Conservation (phyloP, 2,113 vertebrate species). For the Dromiciops gliroides region DNA sequence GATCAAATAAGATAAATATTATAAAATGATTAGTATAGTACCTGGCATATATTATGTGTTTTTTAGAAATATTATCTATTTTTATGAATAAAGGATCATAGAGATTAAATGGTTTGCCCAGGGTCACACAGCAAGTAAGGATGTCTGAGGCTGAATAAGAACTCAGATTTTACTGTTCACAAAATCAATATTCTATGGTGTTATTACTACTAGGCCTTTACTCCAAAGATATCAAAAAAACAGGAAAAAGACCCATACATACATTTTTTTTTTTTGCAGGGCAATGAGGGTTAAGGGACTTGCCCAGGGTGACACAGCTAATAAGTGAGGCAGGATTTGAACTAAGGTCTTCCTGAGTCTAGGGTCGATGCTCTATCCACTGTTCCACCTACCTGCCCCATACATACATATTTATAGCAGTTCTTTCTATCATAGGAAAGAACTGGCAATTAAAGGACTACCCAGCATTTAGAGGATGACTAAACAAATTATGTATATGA, state of each 20-base stretch:
- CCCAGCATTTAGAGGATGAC: background rate
- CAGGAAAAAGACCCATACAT: too few species aligned
- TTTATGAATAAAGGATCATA: background rate
- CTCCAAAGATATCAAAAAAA: background rate
- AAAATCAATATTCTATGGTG: background rate
- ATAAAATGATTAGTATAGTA: accelerated
- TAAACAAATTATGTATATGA: background rate
- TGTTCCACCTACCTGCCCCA: too few species aligned
- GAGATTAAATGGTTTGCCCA: background rate
- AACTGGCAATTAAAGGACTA: background rate
- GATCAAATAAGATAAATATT: background rate
- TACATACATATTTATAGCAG: too few species aligned
- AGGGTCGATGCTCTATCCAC: too few species aligned
- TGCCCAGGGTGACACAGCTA: too few species aligned
- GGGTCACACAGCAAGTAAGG: background rate
- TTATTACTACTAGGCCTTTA: background rate
- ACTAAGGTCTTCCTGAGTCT: too few species aligned
- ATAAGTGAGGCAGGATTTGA: too few species aligned
- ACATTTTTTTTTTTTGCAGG: too few species aligned
- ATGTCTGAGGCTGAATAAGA: background rate
- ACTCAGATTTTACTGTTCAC: background rate
- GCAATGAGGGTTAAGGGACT: too few species aligned
- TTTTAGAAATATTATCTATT: accelerated
- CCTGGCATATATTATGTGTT: background rate
- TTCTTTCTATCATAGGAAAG: background rate